Evolutionary conservation across 2,113 vertebrate species (phyloP).

Genomic region (Mystacornis crossleyi): DNA sequence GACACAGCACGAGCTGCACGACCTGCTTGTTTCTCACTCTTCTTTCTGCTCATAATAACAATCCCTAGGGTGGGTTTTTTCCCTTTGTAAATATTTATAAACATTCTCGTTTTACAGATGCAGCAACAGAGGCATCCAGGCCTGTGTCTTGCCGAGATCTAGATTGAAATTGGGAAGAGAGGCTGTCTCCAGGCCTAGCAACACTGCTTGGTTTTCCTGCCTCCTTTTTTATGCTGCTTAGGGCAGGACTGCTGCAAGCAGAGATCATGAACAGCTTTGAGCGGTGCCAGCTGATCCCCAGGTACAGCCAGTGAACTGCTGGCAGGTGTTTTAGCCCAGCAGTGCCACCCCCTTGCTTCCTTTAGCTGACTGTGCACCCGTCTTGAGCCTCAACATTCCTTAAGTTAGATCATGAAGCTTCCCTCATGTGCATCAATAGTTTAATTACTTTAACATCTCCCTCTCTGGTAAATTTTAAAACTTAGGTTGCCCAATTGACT

Average conservation of each 20-base stretch:
- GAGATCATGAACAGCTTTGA: no score
- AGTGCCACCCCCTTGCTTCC: neutral
- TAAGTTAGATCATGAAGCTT: neutral
- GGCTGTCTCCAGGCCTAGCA: neutral
- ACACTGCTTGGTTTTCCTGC: neutral
- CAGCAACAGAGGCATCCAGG: neutral
- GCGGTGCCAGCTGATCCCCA: neutral
- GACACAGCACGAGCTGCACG: neutral
- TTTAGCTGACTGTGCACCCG: neutral
- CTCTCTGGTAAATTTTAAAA: neutral
- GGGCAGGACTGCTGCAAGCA: neutral
- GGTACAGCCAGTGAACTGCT: neutral
- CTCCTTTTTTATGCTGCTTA: rapidly evolving
- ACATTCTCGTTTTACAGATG: neutral
- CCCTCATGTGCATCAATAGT: neutral
- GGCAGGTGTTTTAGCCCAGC: neutral
- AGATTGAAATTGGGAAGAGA: rapidly evolving
- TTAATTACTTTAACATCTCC: neutral
- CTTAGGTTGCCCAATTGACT: neutral
- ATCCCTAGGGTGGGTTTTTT: neutral
- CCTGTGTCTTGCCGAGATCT: neutral
- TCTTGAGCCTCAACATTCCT: neutral
- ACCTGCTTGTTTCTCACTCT: neutral
- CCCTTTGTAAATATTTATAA: neutral
- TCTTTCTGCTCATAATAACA: neutral